Conservation (phyloP, 2,888 invertebrate species). For the Pristionchus exspectatus region DNA sequence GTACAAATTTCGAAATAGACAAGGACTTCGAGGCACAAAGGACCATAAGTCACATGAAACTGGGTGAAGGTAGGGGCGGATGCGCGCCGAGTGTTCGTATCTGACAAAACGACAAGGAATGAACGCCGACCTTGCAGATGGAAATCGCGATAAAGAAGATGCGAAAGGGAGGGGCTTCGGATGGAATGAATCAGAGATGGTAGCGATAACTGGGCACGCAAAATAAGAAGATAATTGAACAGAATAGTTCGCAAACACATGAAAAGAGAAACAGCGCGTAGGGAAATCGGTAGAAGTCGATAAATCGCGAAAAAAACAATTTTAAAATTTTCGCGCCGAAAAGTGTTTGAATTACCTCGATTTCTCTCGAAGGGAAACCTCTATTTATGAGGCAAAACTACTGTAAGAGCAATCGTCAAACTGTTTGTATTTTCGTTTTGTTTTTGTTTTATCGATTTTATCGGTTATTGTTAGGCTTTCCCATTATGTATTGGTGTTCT, state of each 20-base stretch:
- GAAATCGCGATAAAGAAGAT: constrained; percentile 13
- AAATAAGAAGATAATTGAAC: neutral
- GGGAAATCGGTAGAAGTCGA: neutral
- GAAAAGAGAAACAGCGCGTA: neutral
- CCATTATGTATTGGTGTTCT: neutral
- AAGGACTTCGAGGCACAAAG: neutral
- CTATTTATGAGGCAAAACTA: neutral
- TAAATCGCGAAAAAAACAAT: constrained; percentile 19
- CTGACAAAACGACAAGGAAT: constrained; percentile 10
- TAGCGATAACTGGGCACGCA: neutral
- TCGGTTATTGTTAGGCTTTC: neutral
- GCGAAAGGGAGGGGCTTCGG: constrained; percentile 8
- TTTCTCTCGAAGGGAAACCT: neutral
- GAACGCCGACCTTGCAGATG: constrained; percentile 43
- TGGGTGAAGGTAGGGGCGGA: neutral
- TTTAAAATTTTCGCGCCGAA: constrained; percentile 32
- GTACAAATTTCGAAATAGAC: neutral
- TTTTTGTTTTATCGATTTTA: constrained; percentile 37
- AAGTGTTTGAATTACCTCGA: neutral
- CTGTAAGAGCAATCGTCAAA: constrained; percentile 9
- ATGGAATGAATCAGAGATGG: constrained; percentile 17
- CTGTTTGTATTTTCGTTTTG: neutral
- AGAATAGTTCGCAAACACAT: neutral
- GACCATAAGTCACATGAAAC: neutral
- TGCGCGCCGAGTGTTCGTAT: neutral